Evolutionary conservation across 2,888 invertebrate species (phyloP).

Genomic region (Brachypalpus laphriformis): DNA sequence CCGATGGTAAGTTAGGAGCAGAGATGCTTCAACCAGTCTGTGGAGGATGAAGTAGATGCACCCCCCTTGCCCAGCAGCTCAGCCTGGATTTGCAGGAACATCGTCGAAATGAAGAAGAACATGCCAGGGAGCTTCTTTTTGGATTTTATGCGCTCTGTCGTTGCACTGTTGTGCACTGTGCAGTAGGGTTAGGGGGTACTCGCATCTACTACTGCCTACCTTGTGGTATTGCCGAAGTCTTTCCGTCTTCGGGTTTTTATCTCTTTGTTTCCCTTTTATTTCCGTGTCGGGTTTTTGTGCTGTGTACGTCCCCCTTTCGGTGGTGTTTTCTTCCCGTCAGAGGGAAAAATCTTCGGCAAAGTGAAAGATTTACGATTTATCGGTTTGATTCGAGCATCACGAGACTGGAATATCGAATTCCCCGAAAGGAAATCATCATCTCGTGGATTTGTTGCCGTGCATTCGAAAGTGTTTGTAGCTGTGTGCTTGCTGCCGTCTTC

Average conservation of each 20-base stretch:
- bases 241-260: slow-evolving; percentile 64
- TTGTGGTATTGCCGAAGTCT: slow-evolving; percentile 66
- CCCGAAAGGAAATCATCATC: slow-evolving; percentile 73
- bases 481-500: slow-evolving; percentile 9
- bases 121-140: slow-evolving; percentile 38
- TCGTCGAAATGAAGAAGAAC: slow-evolving; percentile 61
- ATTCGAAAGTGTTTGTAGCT: slow-evolving; percentile 69
- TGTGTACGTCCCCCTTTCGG: slow-evolving; percentile 12
- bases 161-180: not conserved
- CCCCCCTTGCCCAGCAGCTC: slow-evolving; percentile 24
- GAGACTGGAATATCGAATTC: slow-evolving; percentile 76
- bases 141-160: slow-evolving; percentile 31
- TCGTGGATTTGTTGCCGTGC: slow-evolving; percentile 69
- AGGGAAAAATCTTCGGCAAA: slow-evolving; percentile 73
- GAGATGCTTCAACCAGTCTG: slow-evolving; percentile 54
- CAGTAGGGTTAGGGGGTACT: not conserved
- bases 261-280: slow-evolving; percentile 69
- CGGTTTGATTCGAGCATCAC: slow-evolving; percentile 76
- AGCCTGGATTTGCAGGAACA: slow-evolving; percentile 68
- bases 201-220: not conserved
- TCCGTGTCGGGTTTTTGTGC: slow-evolving; percentile 58
- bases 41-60: slow-evolving; percentile 27
- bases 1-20: slow-evolving; percentile 53
- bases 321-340: slow-evolving; percentile 54
- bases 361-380: slow-evolving; percentile 77